Base-by-base conservation (phyloP, 2,113 vertebrate species). In the Hippolais icterina region DNA sequence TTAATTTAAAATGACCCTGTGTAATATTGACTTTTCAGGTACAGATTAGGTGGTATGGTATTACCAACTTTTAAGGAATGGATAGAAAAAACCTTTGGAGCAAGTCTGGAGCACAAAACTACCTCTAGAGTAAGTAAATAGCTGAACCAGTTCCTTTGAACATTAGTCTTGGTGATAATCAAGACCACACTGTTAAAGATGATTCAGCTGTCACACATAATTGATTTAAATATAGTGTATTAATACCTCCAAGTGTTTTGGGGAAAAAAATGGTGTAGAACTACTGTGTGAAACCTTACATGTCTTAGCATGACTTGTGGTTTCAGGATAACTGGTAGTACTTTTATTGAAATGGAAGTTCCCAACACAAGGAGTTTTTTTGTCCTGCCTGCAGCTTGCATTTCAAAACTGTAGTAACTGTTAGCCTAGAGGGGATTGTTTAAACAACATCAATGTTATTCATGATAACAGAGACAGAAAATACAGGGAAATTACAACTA, bases 51-150 rank as follows among this genome's bases (percentile, higher is more conserved):
- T 98, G 99, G 99, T 89, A 96, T 99, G 98, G 89, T 98, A 93
- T 98, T 99, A 83, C 99, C 99, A 65, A 97, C 98, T 94, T 97
- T 99, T 97, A 99, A 97, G 98, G 99, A 99, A 44, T 99, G 99
- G 99, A 97, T 99, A 83, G 98, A 99, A 96, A 97, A 97, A 97
- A 99, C 98, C 9, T 99, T 99, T 97, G 99, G 99, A 97, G 98
- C 98, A 97, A 99, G 16, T 97, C 27, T 99, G 97, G 99, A 99
- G 93, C 99, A 99, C 96, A 99, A 98, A 98, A 98, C 97, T 96
- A 98, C 98, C 90, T 98, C 99, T 96, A 98, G 98, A 97, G 99
- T 99, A 98, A 98, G 99, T 97, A 75, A 94, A 96, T 94, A 93
- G 89, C 61, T 84, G 87, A 89, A 90, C 50, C 75, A 96, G 87